Base-by-base conservation (phyloP, 2,797 vertebrate genomes). In the Salarias fasciatus region DNA sequence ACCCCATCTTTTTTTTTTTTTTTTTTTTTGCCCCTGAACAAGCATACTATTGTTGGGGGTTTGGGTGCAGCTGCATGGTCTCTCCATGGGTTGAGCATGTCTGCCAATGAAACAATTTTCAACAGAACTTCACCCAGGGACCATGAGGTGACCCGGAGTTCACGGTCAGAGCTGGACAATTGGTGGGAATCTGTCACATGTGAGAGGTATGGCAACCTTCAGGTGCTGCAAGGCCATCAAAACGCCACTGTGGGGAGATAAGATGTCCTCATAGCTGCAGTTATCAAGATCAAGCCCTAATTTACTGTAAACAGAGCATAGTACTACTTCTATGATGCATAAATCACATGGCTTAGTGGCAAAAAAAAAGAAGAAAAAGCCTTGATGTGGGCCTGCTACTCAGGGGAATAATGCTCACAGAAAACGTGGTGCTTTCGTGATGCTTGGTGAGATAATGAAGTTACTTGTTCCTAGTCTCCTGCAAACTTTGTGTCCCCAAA, bases 41-140 rank as follows among this genome's bases (percentile, higher is more conserved):
- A 86, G 85, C 76, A 65, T 66, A 68, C 87, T 85, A 91, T 93
- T 93, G 91, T 93, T 88, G 77, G 72, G 60, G 75, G 74, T 88
- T 84, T 77, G 85, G 82, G 82, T 82, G 82, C 91, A 93, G 91
- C 92, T 93, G 91, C 77, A 55, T 64, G 68, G 60, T 83, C 78
- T 78, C 59, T 87, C 83, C 83, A 85, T 76, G 85, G 72, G 79
- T 49, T 80, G 72, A 72, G 69, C 52, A 46, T 56, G 71, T 77
- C 80, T 88, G 77, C 84, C 59, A 72, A 63, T 53, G 77, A 81
- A 86, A 87, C 84, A 86, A 82, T 84, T 84, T 86, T 86, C 62
- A 63, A 79, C 77, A 70, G 76, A 67, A 61, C 67, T 63, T 54
- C 28, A 8, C 55, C 56, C 11, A 5, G 69, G 68, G 53, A 75